These are phyloP conservation scores for Prietella phreatophila DNA, from an alignment of 2,113 vertebrate species.

Conservation along the genomic window DNA sequence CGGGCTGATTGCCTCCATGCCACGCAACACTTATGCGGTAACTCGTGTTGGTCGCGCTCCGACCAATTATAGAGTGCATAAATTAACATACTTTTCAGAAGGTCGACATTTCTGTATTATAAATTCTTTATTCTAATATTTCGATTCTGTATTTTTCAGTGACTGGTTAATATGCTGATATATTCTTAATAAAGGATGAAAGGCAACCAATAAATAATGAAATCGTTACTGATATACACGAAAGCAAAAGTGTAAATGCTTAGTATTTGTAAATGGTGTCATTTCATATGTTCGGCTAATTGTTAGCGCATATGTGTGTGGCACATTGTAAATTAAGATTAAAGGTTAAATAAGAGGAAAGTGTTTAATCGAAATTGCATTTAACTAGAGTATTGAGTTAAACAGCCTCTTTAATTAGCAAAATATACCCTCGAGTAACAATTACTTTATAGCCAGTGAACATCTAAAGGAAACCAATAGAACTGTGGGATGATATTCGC, in stretches of 20 bases:
- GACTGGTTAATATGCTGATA: no score
- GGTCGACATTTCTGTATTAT: no score
- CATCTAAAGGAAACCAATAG: not conserved
- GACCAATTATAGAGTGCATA: no score
- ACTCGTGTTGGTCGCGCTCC: no score
- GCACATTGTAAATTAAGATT: slow-evolving; percentile 3
- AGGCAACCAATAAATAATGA: not conserved
- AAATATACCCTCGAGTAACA: not conserved
- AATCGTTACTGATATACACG: not conserved
- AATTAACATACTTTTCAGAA: no score
- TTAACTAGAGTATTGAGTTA: not conserved
- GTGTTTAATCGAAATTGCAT: not conserved
- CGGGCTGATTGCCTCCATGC: no score
- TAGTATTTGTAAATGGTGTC: not conserved
- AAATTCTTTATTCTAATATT: no score
- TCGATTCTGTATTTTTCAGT: no score
- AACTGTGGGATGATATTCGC: not conserved
- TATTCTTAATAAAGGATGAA: no score
- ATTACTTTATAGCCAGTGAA: slow-evolving; percentile 7
- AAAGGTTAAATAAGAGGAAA: not conserved
- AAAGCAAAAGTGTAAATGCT: not conserved
- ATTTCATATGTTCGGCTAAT: not conserved
- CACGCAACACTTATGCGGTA: no score
- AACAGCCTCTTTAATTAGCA: not conserved
- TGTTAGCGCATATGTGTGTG: not conserved